Conservation (phyloP, 2,797 vertebrate genomes). For the Propithecus deckenii region DNA sequence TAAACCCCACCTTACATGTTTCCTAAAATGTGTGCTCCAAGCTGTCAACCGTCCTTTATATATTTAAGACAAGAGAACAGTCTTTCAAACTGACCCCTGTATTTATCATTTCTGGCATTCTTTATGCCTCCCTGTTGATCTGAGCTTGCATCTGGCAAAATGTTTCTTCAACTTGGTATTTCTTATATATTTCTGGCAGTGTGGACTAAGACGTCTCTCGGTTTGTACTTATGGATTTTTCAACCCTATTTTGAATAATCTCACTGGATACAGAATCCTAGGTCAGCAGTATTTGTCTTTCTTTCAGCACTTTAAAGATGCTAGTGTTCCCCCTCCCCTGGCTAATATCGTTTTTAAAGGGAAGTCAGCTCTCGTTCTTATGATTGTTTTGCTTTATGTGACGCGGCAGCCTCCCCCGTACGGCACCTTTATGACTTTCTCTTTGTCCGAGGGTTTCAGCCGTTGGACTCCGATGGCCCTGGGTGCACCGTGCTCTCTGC, state of each 20-base stretch:
- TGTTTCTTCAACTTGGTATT: not conserved
- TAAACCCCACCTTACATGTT: not conserved
- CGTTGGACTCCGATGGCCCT: rapidly evolving
- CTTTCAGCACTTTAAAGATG: not conserved
- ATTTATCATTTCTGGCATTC: not conserved
- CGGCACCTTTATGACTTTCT: not conserved
- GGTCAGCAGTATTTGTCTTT: not conserved
- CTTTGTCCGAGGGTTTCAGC: not conserved
- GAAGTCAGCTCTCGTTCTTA: not conserved
- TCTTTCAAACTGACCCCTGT: too few species aligned
- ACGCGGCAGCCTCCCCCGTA: not conserved
- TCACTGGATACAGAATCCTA: not conserved
- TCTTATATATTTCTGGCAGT: not conserved
- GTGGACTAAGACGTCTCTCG: not conserved
- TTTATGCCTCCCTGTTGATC: not conserved
- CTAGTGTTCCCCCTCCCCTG: not conserved
- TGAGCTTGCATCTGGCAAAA: not conserved
- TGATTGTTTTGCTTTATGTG: not conserved
- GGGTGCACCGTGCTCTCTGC: rapidly evolving
- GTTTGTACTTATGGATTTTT: not conserved
- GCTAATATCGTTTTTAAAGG: not conserved
- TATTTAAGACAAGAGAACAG: not conserved
- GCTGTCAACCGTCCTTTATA: not conserved
- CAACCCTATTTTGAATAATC: too few species aligned
- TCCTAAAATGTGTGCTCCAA: not conserved